Evolutionary conservation across 2,888 invertebrate genomes (phyloP).

Genomic region (Melinaea menophilus): DNA sequence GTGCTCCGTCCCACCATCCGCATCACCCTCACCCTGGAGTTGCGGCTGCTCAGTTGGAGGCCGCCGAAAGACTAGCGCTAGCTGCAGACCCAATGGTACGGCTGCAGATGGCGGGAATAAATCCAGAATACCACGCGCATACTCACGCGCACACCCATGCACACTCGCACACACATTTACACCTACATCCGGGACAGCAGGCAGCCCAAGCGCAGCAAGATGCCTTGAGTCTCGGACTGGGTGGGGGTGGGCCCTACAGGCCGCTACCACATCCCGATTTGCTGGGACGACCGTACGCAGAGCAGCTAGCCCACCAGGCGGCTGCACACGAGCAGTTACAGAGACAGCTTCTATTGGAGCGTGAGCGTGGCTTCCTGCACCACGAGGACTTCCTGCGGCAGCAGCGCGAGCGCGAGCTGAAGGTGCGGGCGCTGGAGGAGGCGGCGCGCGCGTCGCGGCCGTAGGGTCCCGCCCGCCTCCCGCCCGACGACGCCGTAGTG

Average conservation of each 20-base stretch:
- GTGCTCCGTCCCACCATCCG: conserved; percentile 76
- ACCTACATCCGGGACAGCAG: conserved; percentile 87
- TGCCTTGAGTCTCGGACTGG: conserved; percentile 62
- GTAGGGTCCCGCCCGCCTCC: conserved; percentile 46
- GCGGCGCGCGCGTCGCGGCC: conserved; percentile 83
- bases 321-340: conserved; percentile 92
- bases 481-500: conserved; percentile 40
- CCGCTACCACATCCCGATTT: conserved; percentile 87
- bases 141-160: conserved; percentile 95
- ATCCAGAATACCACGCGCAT: conserved; percentile 93
- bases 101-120: conserved; percentile 94
- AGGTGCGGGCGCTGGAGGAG: conserved; percentile 90
- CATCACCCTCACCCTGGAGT: conserved; percentile 75
- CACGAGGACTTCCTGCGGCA: conserved; percentile 81
- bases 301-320: conserved; percentile 87
- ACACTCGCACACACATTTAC: conserved; percentile 92
- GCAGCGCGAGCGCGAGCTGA: conserved; percentile 90
- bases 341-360: conserved; percentile 89
- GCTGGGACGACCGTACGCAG: conserved; percentile 88
- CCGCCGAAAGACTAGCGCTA: conserved; percentile 87
- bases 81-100: conserved; percentile 96
- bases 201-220: conserved; percentile 83
- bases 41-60: conserved; percentile 81
- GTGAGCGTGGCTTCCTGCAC: conserved; percentile 82
- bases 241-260: conserved; percentile 77